Evolutionary conservation across 2,797 vertebrate species (phyloP).

Genomic region (Anguilla obscura): DNA sequence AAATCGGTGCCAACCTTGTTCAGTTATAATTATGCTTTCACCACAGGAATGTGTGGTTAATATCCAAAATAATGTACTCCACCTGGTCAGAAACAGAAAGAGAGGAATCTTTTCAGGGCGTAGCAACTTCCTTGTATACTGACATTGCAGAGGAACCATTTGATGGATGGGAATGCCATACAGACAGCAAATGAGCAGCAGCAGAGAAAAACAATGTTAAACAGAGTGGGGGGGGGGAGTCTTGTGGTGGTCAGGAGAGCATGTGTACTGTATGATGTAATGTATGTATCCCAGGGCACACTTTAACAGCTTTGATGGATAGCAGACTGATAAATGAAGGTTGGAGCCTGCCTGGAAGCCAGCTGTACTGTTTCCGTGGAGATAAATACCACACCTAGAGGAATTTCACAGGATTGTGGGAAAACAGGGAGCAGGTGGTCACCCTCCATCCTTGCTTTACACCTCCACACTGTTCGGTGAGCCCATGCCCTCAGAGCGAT

Average conservation of each 20-base stretch:
- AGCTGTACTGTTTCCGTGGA: background rate
- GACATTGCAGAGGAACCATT: background rate
- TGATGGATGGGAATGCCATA: background rate
- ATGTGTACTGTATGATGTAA: constrained; percentile 24
- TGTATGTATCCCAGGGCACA: constrained; percentile 7
- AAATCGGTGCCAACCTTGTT: background rate
- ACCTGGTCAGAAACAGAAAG: background rate
- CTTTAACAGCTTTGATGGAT: constrained; percentile 22
- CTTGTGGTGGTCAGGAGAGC: background rate
- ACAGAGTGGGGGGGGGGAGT: background rate
- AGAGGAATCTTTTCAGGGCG: background rate
- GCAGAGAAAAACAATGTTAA: background rate
- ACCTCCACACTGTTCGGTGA: background rate
- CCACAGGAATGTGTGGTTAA: background rate
- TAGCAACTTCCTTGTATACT: background rate
- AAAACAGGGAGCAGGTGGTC: background rate
- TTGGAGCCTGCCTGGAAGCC: background rate
- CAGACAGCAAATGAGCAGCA: too few species aligned
- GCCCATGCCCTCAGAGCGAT: background rate
- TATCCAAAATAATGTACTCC: background rate
- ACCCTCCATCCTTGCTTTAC: background rate
- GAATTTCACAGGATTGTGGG: background rate
- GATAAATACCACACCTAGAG: constrained; percentile 13
- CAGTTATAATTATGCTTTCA: background rate
- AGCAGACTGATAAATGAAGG: constrained; percentile 15